Percentiles rank a stretch among this genome's conserved stretches.
These are phyloP conservation scores for Zenarchopterus dispar DNA, from an alignment of 2,797 vertebrate species.

Conservation along the genomic window DNA sequence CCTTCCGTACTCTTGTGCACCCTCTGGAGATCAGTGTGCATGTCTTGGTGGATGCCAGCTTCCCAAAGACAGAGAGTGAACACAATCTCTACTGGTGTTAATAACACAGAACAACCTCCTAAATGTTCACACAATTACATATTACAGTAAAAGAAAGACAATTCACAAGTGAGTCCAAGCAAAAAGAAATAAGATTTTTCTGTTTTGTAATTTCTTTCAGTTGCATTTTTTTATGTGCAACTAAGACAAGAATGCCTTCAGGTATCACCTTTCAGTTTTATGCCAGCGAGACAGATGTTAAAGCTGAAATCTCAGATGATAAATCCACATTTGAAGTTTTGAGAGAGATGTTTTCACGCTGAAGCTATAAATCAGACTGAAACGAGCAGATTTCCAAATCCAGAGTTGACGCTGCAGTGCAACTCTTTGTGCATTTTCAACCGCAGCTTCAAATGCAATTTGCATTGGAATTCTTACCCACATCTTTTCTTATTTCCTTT, in stretches of 20 bases:
- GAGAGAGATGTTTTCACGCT: not conserved
- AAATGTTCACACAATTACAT: constrained; percentile 25
- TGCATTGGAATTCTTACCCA: not conserved
- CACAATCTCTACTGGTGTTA: constrained; percentile 65
- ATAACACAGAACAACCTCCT: constrained; percentile 23
- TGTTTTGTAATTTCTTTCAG: not conserved
- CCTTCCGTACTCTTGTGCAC: constrained; percentile 12
- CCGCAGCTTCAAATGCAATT: no score
- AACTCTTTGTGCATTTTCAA: not conserved
- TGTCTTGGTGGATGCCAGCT: constrained; percentile 38
- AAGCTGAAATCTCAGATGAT: not conserved
- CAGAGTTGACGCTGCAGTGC: not conserved
- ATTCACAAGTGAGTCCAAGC: constrained; percentile 8
- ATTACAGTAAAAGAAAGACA: constrained; percentile 22
- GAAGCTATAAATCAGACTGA: not conserved
- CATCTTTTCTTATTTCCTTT: constrained; percentile 6
- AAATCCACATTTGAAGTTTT: not conserved
- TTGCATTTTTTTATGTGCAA: constrained; percentile 14
- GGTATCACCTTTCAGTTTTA: constrained; percentile 45
- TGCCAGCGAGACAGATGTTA: constrained; percentile 12
- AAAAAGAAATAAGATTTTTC: constrained; percentile 20
- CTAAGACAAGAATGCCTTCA: constrained; percentile 21
- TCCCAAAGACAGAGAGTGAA: constrained; percentile 51
- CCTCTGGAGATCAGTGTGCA: constrained; percentile 43
- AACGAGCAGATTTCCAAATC: not conserved